phyloP scores from a whole-genome alignment of 2,113 vertebrate species.

The Erythrolamprus reginae region DNA sequence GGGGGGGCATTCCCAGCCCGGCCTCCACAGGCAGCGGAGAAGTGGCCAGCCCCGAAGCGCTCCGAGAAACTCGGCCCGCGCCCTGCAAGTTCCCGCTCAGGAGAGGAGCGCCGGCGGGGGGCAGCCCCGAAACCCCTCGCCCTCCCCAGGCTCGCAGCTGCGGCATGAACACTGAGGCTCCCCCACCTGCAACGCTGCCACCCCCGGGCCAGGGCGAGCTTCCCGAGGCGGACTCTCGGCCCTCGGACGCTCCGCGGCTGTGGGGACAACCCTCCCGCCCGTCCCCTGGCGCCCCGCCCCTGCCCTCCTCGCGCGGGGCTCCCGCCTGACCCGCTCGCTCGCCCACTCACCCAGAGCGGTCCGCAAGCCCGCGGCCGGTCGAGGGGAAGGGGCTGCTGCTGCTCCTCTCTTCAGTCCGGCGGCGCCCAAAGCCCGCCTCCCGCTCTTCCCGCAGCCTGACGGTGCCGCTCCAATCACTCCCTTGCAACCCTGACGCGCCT shows the following conservation, averaged over 20 bases:
- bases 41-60: background rate
- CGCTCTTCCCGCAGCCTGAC: constrained; percentile 4
- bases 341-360: background rate
- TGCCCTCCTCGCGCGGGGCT: background rate
- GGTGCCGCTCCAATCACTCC: constrained; percentile 11
- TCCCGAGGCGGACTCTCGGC: background rate
- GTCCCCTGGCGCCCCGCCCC: background rate
- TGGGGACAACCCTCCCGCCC: background rate
- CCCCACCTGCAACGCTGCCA: too few species aligned
- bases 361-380: background rate
- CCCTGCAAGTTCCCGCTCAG: background rate
- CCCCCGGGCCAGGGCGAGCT: background rate
- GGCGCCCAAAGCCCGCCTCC: constrained; percentile 2
- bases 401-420: constrained; percentile 1
- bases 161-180: background rate
- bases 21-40: background rate
- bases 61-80: background rate
- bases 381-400: too few species aligned
- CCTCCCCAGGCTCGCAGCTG: background rate
- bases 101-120: background rate
- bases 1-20: background rate
- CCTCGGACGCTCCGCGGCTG: too few species aligned
- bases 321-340: background rate
- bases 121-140: background rate
- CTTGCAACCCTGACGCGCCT: constrained; percentile 23